These are phyloP conservation scores for Clarias batrachus DNA, from an alignment of 2,113 vertebrate species.

Conservation along the genomic window DNA sequence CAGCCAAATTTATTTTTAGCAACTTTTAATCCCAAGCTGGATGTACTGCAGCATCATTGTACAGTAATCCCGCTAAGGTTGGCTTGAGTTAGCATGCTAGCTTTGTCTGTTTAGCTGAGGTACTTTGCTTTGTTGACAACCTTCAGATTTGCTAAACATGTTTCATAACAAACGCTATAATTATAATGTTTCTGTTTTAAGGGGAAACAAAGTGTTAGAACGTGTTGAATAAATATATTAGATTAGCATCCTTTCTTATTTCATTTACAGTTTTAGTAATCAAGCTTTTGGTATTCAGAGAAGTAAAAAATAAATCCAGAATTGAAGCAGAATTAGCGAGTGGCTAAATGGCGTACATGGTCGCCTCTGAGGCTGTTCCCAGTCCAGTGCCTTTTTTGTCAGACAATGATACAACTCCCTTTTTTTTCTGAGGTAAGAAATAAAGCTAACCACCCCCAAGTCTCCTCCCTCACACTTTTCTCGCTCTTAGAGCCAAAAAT, in stretches of 20 bases:
- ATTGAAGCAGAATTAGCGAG: neutral
- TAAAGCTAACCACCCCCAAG: conserved; percentile 38
- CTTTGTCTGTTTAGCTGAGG: neutral
- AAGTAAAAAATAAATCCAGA: neutral
- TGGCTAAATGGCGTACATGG: neutral
- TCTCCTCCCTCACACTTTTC: conserved; percentile 47
- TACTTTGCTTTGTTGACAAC: neutral
- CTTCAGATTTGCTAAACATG: neutral
- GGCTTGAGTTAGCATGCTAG: neutral
- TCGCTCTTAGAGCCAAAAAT: conserved; percentile 55
- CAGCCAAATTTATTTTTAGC: neutral
- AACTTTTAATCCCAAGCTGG: neutral
- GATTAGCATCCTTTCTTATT: neutral
- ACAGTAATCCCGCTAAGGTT: neutral
- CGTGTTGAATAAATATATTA: neutral
- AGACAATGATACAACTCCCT: conserved; percentile 51
- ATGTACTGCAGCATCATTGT: neutral
- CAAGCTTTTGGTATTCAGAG: neutral
- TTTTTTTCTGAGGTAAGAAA: conserved; percentile 54
- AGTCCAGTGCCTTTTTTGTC: conserved; percentile 40
- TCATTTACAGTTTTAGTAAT: neutral
- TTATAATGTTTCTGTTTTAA: neutral
- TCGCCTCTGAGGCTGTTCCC: conserved; percentile 38
- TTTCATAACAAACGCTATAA: neutral
- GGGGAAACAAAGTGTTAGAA: neutral